Evolutionary conservation across 2,888 invertebrate genomes (phyloP).

Genomic region (Punctoribates punctum): DNA sequence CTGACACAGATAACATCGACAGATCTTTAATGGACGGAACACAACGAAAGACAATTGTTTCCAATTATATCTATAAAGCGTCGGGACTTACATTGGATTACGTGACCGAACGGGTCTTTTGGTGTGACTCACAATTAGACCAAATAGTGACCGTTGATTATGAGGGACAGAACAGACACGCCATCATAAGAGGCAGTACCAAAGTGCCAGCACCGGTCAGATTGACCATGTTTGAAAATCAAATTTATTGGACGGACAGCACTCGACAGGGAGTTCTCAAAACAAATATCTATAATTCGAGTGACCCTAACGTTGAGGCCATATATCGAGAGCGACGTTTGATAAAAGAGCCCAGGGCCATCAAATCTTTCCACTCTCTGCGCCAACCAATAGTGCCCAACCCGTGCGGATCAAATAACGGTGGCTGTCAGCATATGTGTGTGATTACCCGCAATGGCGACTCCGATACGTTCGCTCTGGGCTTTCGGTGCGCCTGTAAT

Average conservation of each 20-base stretch:
- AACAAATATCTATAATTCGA: constrained; percentile 77
- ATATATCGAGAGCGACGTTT: constrained; percentile 76
- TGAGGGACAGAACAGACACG: constrained; percentile 65
- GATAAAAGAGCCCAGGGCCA: constrained; percentile 70
- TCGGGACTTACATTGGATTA: constrained; percentile 86
- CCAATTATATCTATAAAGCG: constrained; percentile 89
- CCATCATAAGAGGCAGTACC: constrained; percentile 53
- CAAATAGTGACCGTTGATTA: constrained; percentile 96
- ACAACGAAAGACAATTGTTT: constrained; percentile 73
- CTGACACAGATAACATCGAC: constrained; percentile 60
- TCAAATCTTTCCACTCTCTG: constrained; percentile 74
- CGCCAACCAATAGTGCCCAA: constrained; percentile 60
- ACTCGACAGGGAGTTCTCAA: constrained; percentile 84
- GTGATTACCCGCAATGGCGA: constrained; percentile 68
- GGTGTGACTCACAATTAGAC: constrained; percentile 92
- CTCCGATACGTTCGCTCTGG: constrained; percentile 61
- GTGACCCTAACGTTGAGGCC: constrained; percentile 63
- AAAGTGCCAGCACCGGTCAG: constrained; percentile 77
- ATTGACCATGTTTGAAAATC: constrained; percentile 76
- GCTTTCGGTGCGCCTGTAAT: constrained; percentile 85
- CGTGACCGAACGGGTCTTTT: constrained; percentile 83
- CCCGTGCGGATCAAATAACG: constrained; percentile 82
- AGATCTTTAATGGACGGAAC: constrained; percentile 94
- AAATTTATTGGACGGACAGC: constrained; percentile 85
- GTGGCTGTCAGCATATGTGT: constrained; percentile 89